phyloP scores from a whole-genome alignment of 2,888 invertebrate genomes.

The Lampropteryx suffumata region DNA sequence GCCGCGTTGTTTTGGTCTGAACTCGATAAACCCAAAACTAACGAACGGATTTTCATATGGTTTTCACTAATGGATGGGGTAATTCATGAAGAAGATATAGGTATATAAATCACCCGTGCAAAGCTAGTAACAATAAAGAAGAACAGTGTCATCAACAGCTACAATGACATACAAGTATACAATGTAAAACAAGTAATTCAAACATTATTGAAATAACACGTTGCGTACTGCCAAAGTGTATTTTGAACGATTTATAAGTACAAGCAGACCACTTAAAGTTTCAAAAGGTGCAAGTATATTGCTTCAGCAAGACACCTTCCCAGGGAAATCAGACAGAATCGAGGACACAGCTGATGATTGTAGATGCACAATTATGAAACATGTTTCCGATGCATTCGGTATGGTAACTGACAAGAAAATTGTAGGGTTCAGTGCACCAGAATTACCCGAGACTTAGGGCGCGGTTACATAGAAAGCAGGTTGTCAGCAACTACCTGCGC shows the following conservation, averaged over 20 bases:
- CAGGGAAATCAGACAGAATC: conserved; percentile 26
- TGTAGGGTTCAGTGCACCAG: conserved; percentile 28
- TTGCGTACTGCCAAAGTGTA: neutral
- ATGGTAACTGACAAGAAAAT: conserved; percentile 29
- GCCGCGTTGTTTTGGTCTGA: no score
- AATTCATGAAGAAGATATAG: no score
- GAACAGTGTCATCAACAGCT: no score
- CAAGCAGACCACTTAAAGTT: neutral
- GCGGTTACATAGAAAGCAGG: neutral
- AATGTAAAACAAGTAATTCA: neutral
- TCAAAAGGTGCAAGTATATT: conserved; percentile 11
- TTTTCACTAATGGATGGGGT: no score
- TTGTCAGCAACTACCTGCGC: no score
- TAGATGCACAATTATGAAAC: conserved; percentile 32
- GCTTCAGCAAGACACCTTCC: conserved; percentile 21
- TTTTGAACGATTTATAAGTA: conserved; percentile 6
- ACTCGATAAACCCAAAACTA: no score
- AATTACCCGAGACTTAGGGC: conserved; percentile 23
- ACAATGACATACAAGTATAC: no score
- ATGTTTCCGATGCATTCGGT: conserved; percentile 25
- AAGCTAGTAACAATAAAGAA: no score
- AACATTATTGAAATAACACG: neutral
- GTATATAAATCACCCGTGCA: no score
- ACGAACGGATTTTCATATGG: no score
- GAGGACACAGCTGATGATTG: conserved; percentile 30